phyloP scores from a whole-genome alignment of 2,797 vertebrate genomes.

The Geotrypetes seraphini region DNA sequence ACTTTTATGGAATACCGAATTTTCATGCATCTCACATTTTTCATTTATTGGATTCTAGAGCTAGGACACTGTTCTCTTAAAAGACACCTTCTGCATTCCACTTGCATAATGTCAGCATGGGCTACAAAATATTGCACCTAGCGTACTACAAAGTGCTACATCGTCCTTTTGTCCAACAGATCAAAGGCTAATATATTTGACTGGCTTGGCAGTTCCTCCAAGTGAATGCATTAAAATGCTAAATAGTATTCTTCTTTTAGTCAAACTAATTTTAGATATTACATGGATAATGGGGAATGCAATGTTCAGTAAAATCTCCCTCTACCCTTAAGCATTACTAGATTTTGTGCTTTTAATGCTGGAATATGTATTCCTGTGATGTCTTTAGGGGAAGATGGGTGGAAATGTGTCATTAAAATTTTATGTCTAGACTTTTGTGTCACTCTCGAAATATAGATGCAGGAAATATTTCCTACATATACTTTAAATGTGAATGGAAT shows the following conservation, averaged over 20 bases:
- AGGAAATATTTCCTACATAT: no score
- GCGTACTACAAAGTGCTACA: constrained; percentile 20
- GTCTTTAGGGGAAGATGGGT: no score
- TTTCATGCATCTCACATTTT: constrained; percentile 35
- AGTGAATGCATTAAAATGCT: constrained; percentile 14
- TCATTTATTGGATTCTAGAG: constrained; percentile 39
- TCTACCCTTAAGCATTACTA: no score
- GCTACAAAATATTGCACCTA: constrained; percentile 35
- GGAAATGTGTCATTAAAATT: no score
- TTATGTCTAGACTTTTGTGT: no score
- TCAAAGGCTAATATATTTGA: neutral
- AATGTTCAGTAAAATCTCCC: constrained; percentile 9
- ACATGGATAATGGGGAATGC: constrained; percentile 11
- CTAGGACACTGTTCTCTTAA: constrained; percentile 33
- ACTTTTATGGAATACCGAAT: constrained; percentile 21
- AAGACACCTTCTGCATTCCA: constrained; percentile 23
- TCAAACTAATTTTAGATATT: constrained; percentile 10
- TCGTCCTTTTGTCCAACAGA: constrained; percentile 1
- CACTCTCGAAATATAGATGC: no score
- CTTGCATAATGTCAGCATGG: constrained; percentile 36
- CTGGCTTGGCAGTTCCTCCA: constrained; percentile 13
- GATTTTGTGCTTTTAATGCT: no score
- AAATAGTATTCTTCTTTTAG: constrained; percentile 5
- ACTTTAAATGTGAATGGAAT: no score
- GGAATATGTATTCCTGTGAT: no score